A percentile compares a stretch with the other conserved stretches of the same genome.
These are phyloP conservation scores for Camponotus pennsylvanicus DNA, from an alignment of 1,140 invertebrate species.

Conservation along the genomic window DNA sequence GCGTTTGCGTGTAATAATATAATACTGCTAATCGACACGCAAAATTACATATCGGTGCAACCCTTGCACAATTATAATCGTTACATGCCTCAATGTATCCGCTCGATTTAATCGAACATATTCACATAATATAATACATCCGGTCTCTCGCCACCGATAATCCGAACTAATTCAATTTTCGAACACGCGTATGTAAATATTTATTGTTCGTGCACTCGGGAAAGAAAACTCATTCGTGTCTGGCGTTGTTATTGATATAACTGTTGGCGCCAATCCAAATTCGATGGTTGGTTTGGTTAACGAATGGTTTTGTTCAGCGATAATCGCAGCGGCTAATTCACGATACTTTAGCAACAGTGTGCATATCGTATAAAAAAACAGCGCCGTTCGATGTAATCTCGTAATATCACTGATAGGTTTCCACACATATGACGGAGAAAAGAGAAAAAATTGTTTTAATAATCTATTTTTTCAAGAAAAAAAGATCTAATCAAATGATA, in stretches of 20 bases:
- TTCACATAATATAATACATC: conserved; percentile 41
- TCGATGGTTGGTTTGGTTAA: conserved; percentile 25
- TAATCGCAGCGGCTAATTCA: conserved; percentile 18
- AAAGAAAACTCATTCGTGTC: conserved; percentile 48
- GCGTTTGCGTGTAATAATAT: too few species aligned
- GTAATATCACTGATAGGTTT: background rate
- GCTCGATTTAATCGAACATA: conserved; percentile 31
- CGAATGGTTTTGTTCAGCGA: conserved; percentile 51
- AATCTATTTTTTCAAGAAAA: background rate
- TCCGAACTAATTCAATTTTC: conserved; percentile 44
- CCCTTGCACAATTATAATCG: conserved; percentile 15
- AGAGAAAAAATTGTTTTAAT: background rate
- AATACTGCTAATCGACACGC: conserved; percentile 31
- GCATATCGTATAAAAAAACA: background rate
- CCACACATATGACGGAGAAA: background rate
- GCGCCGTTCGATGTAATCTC: background rate
- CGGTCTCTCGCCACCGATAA: background rate
- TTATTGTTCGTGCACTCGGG: conserved; percentile 33
- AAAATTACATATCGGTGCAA: conserved; percentile 21
- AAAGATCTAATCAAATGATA: background rate
- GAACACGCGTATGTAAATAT: conserved; percentile 38
- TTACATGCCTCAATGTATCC: conserved; percentile 31
- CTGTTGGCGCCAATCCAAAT: conserved; percentile 40
- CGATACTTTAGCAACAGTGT: conserved; percentile 1
- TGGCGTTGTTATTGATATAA: conserved; percentile 48